phyloP scores from a whole-genome alignment of 2,113 vertebrate species.

The Craseonycteris thonglongyai region DNA sequence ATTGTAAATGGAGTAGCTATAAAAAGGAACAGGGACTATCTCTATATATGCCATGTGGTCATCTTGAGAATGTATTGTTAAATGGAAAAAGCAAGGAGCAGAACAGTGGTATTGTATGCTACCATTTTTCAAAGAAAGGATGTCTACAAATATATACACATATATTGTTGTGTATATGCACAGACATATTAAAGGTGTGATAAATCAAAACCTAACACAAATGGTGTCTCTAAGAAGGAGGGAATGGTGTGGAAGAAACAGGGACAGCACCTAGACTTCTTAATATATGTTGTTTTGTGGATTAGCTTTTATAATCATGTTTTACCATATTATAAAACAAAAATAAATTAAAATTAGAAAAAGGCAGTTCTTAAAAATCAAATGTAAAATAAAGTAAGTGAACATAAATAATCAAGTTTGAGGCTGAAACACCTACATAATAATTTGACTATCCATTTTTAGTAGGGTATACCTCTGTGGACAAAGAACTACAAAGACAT shows the following conservation, averaged over 20 bases:
- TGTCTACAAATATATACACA: background rate
- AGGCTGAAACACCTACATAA: background rate
- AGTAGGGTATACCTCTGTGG: background rate
- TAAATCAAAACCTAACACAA: background rate
- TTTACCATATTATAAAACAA: slow-evolving; percentile 16
- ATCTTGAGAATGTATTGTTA: background rate
- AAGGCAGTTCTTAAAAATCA: background rate
- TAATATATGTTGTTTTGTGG: background rate
- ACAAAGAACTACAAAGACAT: background rate
- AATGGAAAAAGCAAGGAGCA: background rate
- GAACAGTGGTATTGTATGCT: background rate
- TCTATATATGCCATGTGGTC: background rate
- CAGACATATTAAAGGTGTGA: background rate
- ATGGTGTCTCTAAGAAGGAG: background rate
- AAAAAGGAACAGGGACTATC: background rate
- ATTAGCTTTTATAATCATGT: background rate
- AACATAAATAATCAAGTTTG: slow-evolving; percentile 9
- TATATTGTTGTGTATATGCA: background rate
- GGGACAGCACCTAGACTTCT: background rate
- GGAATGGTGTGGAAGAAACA: background rate
- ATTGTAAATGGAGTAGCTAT: background rate
- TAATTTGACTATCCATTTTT: background rate
- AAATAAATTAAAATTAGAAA: background rate
- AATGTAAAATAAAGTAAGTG: background rate
- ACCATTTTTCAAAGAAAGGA: background rate